phyloP scores from a whole-genome alignment of 2,888 invertebrate genomes.

The Trisateles emortualis region DNA sequence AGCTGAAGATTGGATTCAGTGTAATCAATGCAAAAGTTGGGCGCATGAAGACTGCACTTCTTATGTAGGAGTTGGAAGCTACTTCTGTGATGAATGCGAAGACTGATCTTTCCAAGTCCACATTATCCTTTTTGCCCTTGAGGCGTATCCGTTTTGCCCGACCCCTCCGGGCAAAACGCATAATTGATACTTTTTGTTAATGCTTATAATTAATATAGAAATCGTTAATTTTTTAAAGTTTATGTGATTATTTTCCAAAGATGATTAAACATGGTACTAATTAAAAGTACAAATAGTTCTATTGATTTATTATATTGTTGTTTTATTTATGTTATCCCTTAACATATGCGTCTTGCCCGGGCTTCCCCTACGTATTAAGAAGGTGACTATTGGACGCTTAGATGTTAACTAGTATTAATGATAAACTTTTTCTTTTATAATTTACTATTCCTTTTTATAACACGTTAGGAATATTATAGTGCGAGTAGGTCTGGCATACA shows the following conservation, averaged over 20 bases:
- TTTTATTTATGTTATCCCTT: too few species aligned
- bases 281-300: too few species aligned
- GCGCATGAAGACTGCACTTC: conserved; percentile 15
- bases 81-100: conserved; percentile 9
- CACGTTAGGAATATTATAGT: conserved; percentile 13
- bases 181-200: background rate
- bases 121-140: conserved; percentile 2
- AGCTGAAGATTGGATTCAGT: conserved; percentile 26
- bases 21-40: conserved; percentile 23
- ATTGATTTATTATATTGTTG: too few species aligned
- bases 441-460: background rate
- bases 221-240: too few species aligned
- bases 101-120: background rate
- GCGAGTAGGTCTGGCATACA: conserved; percentile 16
- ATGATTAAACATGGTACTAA: too few species aligned
- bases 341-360: too few species aligned
- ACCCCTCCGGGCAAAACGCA: background rate
- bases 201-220: background rate
- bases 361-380: too few species aligned
- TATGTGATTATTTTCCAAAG: too few species aligned
- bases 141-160: background rate
- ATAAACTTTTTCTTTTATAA: too few species aligned
- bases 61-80: conserved; percentile 8
- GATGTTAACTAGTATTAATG: too few species aligned
- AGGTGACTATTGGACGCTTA: too few species aligned